These are phyloP conservation scores for Gallinago undulata DNA, from an alignment of 2,113 vertebrate species.

Conservation along the genomic window DNA sequence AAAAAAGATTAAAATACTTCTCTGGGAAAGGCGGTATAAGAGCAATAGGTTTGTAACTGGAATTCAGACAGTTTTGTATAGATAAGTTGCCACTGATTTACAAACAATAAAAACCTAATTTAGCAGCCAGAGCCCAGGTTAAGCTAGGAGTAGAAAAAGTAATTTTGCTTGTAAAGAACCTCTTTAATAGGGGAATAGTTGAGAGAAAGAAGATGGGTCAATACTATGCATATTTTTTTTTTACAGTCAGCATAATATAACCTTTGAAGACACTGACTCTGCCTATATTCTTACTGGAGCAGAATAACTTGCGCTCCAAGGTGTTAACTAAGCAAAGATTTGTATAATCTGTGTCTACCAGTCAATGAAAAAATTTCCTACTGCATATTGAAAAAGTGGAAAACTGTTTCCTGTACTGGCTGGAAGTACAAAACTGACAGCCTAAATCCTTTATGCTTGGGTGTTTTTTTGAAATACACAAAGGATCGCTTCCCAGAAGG, in stretches of 20 bases:
- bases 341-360: neutral
- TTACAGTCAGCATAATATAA: neutral
- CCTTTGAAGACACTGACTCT: neutral
- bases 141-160: neutral
- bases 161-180: neutral
- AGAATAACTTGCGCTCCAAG: neutral
- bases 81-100: neutral
- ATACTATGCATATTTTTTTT: neutral
- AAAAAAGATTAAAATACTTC: neutral
- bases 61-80: neutral
- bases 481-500: neutral
- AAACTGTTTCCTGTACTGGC: neutral
- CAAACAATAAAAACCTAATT: neutral
- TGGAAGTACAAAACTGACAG: neutral
- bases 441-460: neutral
- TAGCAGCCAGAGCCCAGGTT: neutral
- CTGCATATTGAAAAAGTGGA: neutral
- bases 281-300: neutral
- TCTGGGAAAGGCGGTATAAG: neutral
- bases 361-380: neutral
- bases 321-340: neutral
- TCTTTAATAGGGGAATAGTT: neutral
- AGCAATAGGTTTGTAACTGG: neutral
- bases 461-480: neutral
- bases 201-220: neutral